A percentile compares a stretch with the other conserved stretches of the same genome.
Conservation (phyloP, 1,140 invertebrate genomes). For the Amphibalanus amphitrite region DNA sequence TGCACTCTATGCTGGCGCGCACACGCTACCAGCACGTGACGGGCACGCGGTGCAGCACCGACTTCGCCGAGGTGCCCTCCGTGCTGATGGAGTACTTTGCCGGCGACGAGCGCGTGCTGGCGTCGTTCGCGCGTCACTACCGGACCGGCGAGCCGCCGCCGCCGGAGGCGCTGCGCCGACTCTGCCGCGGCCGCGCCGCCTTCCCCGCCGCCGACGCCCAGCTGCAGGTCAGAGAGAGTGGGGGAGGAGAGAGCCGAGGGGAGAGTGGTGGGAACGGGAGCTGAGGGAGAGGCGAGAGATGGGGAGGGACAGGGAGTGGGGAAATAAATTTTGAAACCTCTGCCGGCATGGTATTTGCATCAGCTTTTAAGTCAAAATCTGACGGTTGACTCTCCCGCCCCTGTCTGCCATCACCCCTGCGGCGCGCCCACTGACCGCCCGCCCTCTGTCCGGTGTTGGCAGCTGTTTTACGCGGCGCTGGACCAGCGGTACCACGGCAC, state of each 20-base stretch:
- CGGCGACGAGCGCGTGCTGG: slow-evolving; percentile 63
- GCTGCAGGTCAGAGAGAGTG: slow-evolving; percentile 45
- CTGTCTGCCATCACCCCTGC: no score
- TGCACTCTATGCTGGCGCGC: slow-evolving; percentile 92
- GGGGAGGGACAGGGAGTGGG: no score
- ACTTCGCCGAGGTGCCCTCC: slow-evolving; percentile 96
- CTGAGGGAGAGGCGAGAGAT: no score
- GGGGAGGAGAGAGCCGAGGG: no score
- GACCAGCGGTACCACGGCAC: slow-evolving; percentile 76
- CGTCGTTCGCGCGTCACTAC: slow-evolving; percentile 76
- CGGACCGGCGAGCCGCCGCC: slow-evolving; percentile 71
- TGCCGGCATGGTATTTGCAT: no score
- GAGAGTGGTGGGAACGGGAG: no score
- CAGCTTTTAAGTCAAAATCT: no score
- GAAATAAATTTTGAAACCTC: no score
- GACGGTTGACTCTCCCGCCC: no score
- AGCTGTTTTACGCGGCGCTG: slow-evolving; percentile 71
- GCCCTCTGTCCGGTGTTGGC: slow-evolving; percentile 50
- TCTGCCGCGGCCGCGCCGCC: slow-evolving; percentile 64
- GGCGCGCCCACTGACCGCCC: neutral
- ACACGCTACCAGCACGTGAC: slow-evolving; percentile 93
- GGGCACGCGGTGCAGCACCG: slow-evolving; percentile 88
- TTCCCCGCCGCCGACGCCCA: slow-evolving; percentile 83
- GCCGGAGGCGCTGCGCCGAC: slow-evolving; percentile 47
- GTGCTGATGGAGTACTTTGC: slow-evolving; percentile 98